These are phyloP conservation scores for Acrocephalus kingi DNA, from an alignment of 2,113 vertebrate species.

Conservation along the genomic window DNA sequence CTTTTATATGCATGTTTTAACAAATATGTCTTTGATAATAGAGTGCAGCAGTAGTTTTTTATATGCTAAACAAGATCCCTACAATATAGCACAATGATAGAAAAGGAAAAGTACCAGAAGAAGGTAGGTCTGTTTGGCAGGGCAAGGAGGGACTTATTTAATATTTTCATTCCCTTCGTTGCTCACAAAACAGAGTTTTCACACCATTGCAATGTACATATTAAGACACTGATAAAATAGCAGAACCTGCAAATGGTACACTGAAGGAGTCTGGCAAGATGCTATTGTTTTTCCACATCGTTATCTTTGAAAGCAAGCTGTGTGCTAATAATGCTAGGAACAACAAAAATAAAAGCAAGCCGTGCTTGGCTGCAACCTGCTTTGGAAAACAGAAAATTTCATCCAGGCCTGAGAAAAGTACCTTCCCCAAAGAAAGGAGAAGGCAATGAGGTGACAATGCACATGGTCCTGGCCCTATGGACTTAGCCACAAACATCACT, in stretches of 20 bases:
- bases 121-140: neutral
- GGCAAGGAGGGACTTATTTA: neutral
- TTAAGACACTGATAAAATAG: neutral
- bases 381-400: neutral
- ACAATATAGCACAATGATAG: neutral
- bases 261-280: neutral
- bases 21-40: conserved; percentile 77
- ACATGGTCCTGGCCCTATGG: neutral
- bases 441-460: accelerated
- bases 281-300: conserved; percentile 21
- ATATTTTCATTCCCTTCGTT: neutral
- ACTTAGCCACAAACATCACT: neutral
- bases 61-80: conserved; percentile 57
- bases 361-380: neutral
- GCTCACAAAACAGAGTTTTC: neutral
- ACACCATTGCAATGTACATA: conserved; percentile 2
- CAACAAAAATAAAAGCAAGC: conserved; percentile 3
- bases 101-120: neutral
- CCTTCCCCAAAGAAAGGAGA: neutral
- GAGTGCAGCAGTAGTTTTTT: conserved; percentile 65
- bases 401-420: neutral
- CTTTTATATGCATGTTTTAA: conserved; percentile 78
- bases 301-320: conserved; percentile 63
- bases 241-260: neutral
- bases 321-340: conserved; percentile 1